Conservation (phyloP, 2,797 vertebrate species). For the Urophycis tenuis region DNA sequence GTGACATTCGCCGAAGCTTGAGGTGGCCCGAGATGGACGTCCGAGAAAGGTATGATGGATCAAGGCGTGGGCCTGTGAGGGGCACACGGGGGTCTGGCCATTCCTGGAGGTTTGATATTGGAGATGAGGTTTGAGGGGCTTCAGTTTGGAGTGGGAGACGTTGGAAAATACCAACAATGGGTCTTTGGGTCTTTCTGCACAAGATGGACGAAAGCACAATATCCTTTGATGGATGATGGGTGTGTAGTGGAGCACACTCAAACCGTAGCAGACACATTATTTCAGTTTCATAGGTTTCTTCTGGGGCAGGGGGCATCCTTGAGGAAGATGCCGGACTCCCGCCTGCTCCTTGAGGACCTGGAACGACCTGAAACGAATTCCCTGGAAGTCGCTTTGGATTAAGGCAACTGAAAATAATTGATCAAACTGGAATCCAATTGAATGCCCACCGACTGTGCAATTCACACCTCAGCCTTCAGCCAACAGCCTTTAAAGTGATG, state of each 20-base stretch:
- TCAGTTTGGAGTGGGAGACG: background rate
- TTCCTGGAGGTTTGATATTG: background rate
- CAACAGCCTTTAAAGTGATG: too few species aligned
- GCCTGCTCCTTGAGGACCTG: too few species aligned
- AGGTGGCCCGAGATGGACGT: slow-evolving; percentile 79
- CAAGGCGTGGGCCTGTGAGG: background rate
- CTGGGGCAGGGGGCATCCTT: too few species aligned
- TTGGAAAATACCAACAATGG: background rate
- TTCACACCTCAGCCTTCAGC: background rate
- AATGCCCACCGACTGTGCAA: background rate
- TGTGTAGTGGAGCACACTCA: background rate
- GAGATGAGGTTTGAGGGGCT: background rate
- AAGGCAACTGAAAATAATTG: background rate
- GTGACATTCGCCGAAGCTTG: slow-evolving; percentile 81
- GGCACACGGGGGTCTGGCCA: background rate
- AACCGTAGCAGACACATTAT: background rate
- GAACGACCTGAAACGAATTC: too few species aligned
- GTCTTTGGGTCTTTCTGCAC: background rate
- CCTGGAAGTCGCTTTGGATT: background rate
- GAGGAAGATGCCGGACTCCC: too few species aligned
- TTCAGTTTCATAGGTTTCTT: too few species aligned
- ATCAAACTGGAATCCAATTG: background rate
- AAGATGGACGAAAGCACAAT: background rate
- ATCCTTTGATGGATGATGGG: background rate
- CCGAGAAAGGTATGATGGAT: slow-evolving; percentile 65